A percentile compares a stretch with the other conserved stretches of the same genome.
Evolutionary conservation across 2,888 invertebrate genomes (phyloP).

Genomic region (Melitaea athalia): DNA sequence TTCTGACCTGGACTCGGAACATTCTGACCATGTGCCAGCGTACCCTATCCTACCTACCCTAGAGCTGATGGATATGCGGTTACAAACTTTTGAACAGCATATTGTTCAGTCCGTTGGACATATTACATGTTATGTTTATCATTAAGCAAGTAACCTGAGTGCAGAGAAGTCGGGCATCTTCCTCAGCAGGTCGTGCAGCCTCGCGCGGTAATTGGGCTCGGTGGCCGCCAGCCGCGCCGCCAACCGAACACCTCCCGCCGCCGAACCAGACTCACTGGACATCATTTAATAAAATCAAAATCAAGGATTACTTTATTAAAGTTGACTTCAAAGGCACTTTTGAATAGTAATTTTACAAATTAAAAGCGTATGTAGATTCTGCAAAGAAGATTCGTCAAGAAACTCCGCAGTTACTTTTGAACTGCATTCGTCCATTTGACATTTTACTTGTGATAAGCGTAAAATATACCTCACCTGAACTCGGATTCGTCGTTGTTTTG

Average conservation of each 20-base stretch:
- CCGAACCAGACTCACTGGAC: constrained; percentile 40
- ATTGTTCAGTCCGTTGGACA: too few relatives aligned
- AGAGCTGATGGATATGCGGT: too few relatives aligned
- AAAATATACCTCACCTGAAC: constrained; percentile 50
- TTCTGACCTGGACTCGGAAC: too few relatives aligned
- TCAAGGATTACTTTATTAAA: too few relatives aligned
- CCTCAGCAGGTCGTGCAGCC: constrained; percentile 60
- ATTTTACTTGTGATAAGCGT: neutral
- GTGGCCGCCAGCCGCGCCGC: constrained; percentile 63
- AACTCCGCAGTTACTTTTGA: neutral
- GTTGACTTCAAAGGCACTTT: too few relatives aligned
- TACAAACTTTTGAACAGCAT: too few relatives aligned
- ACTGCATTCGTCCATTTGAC: neutral
- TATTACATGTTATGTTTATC: neutral
- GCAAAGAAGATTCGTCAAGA: too few relatives aligned
- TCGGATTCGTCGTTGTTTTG: constrained; percentile 55
- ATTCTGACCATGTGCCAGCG: too few relatives aligned
- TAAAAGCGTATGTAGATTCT: too few relatives aligned
- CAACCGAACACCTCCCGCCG: constrained; percentile 56
- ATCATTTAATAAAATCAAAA: too few relatives aligned
- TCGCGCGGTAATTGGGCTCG: constrained; percentile 66
- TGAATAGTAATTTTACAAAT: too few relatives aligned
- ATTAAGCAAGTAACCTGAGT: constrained; percentile 44
- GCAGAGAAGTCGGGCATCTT: constrained; percentile 60
- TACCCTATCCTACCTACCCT: too few relatives aligned